Percentiles rank a stretch among this genome's conserved stretches.
phyloP scores from a whole-genome alignment of 2,888 invertebrate species.

The Hypselothyrea guttata region DNA sequence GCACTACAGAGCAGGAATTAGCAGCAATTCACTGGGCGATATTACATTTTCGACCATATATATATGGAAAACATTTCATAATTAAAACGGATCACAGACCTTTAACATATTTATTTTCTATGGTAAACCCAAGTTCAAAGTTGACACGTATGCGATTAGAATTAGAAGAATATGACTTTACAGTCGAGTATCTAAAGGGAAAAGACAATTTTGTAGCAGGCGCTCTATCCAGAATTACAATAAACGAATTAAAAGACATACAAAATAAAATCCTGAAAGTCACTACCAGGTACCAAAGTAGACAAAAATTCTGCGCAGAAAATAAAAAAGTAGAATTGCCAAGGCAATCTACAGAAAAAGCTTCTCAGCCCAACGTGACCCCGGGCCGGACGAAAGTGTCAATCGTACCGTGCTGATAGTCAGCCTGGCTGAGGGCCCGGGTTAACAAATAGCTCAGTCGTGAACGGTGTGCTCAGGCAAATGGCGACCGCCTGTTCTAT shows the following conservation, averaged over 20 bases:
- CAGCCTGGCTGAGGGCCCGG: too few species aligned
- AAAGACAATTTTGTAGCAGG: conserved; percentile 10
- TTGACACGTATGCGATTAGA: conserved; percentile 5
- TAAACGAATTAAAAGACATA: not conserved
- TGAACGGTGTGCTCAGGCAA: too few species aligned
- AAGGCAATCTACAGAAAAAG: conserved; percentile 3
- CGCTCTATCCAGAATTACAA: conserved; percentile 16
- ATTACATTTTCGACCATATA: not conserved
- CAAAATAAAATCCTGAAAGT: not conserved
- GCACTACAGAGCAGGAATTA: conserved; percentile 5
- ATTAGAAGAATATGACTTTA: conserved; percentile 1
- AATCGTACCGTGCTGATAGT: too few species aligned
- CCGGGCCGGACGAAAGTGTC: conserved; percentile 14
- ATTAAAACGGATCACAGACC: conserved; percentile 5
- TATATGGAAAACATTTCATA: not conserved
- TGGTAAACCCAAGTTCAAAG: conserved; percentile 1
- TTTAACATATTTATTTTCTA: conserved; percentile 3
- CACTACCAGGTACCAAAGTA: conserved; percentile 4
- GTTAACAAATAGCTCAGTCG: too few species aligned
- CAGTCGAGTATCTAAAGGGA: too few species aligned
- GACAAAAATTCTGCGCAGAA: conserved; percentile 6
- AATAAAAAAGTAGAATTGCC: conserved; percentile 2
- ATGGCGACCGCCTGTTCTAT: too few species aligned
- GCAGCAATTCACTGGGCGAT: conserved; percentile 4
- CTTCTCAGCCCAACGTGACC: conserved; percentile 12